These are phyloP conservation scores for Siniperca chuatsi DNA, from an alignment of 2,113 vertebrate species.

Conservation along the genomic window DNA sequence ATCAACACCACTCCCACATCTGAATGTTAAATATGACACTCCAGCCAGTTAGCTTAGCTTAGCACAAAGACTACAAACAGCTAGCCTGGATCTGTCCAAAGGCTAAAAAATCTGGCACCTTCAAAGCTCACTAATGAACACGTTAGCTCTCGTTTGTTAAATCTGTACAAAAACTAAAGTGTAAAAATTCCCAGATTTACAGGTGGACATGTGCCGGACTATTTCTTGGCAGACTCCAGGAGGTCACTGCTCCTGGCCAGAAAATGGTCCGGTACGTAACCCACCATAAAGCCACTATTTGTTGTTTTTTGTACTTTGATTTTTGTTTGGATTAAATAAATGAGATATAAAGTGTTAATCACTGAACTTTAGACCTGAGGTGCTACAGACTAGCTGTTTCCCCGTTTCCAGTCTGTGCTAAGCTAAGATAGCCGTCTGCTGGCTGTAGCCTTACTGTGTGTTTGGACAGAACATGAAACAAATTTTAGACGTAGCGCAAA, in stretches of 20 bases:
- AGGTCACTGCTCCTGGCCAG: neutral
- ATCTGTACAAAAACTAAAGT: neutral
- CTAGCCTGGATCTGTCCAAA: neutral
- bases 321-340: neutral
- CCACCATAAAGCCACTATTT: neutral
- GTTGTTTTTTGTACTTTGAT: neutral
- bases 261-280: neutral
- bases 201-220: too few relatives aligned
- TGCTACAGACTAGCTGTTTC: neutral
- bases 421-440: neutral
- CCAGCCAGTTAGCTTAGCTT: neutral
- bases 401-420: neutral
- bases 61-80: neutral
- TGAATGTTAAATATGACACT: conserved; percentile 2
- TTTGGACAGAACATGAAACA: neutral
- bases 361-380: neutral
- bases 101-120: neutral
- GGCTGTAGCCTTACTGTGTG: neutral
- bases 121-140: neutral
- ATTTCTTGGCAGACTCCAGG: neutral
- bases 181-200: neutral
- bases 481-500: neutral
- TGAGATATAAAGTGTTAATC: neutral
- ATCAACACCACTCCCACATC: neutral
- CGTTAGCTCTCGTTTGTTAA: neutral